A percentile compares a stretch with the other conserved stretches of the same genome.
phyloP scores from a whole-genome alignment of 2,113 vertebrate genomes.

The Phyllopteryx taeniolatus region DNA sequence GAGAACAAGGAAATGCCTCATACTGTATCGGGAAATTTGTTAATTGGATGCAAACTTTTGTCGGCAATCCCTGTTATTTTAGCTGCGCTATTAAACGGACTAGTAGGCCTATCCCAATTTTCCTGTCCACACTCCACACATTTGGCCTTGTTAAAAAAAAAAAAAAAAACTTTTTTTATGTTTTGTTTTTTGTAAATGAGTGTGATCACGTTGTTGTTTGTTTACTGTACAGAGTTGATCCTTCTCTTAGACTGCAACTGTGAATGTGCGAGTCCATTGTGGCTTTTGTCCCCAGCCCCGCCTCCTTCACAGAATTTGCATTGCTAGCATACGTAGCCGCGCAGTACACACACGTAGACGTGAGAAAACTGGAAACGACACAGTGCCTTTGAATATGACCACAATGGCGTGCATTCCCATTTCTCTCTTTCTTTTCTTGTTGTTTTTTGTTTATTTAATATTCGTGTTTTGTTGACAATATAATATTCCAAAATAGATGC shows the following conservation, averaged over 20 bases:
- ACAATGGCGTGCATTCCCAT: conserved; percentile 48
- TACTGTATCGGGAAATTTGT: neutral
- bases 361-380: conserved; percentile 52
- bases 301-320: conserved; percentile 71
- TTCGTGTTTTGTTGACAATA: conserved; percentile 47
- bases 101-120: neutral
- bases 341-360: conserved; percentile 53
- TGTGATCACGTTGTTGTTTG: neutral
- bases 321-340: conserved; percentile 86
- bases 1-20: neutral
- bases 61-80: neutral
- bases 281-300: conserved; percentile 77
- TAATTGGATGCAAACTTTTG: neutral
- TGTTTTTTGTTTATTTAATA: conserved; percentile 9
- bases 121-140: neutral
- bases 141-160: neutral
- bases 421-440: conserved; percentile 13
- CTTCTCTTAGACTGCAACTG: conserved; percentile 88
- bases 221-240: conserved; percentile 62
- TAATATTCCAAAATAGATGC: conserved; percentile 2
- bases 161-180: too few relatives aligned
- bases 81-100: neutral
- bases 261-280: conserved; percentile 88
- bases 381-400: conserved; percentile 68
- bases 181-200: neutral